Evolutionary conservation across 2,113 vertebrate genomes (phyloP), one percentile per base, ranked within the genome.

Genomic region (Oceanodroma tethys): DNA sequence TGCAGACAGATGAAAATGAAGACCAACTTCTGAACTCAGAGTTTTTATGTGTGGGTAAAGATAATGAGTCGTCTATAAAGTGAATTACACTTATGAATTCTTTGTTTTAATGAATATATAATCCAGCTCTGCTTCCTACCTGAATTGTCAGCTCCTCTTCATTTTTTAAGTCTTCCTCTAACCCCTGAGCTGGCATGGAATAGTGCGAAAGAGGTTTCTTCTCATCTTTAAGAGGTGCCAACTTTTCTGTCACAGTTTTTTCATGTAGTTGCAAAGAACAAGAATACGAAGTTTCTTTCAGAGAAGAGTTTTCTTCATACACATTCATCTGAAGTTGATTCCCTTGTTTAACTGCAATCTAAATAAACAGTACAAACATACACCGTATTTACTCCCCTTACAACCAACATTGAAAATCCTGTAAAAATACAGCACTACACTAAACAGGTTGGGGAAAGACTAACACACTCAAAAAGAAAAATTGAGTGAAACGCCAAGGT

Each of bases 251-350:
- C 97, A 97, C 74, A 0, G 38, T 75, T 94, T 98, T 98, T 94
- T 27, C 97, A 96, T 1, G 93, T 55, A 22, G 95, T 98, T 45
- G 83, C 15, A 23, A 27, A 80, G 58, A 70, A 86, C 2, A 15
- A 86, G 91, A 65, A 27, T 22, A n/a, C 1, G 34, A 45, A 38
- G 81, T 21, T 93, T 84, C 90, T 93, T 98, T 68, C 59, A 81
- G 92, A 96, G 97, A 6, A 95, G 58, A 92, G 32, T 96, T 97
- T 96, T 98, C 98, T 92, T 99, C 99, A 71, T 99, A 99, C 50
- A 99, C 99, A 74, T 99, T 99, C 98, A 99, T 99, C 97, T 99
- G 99, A 38, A 99, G 98, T 53, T 98, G 98, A 97, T 99, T 99
- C 84, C 99, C 99, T 97, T 99, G 99, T 92, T 99, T 99, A 86